Percentiles rank a stretch among this genome's conserved stretches.
Conservation (phyloP, 2,113 vertebrate genomes). For the Octodon degus region DNA sequence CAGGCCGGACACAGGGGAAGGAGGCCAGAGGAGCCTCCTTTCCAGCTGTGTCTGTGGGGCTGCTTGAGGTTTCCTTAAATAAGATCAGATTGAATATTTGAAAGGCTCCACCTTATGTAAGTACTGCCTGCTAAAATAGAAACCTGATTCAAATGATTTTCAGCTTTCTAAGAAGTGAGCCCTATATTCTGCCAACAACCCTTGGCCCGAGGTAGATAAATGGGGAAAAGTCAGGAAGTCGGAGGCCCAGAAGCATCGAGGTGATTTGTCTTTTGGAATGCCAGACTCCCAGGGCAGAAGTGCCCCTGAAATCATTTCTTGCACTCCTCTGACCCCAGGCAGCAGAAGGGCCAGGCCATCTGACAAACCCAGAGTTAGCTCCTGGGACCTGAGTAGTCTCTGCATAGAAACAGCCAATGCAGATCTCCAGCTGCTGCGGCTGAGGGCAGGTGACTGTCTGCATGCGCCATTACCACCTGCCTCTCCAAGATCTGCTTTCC, state of each 20-base stretch:
- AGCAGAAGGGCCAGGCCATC: neutral
- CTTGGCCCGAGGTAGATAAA: conserved; percentile 15
- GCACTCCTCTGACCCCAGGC: neutral
- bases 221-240: neutral
- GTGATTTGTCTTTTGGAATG: neutral
- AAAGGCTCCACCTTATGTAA: conserved; percentile 68
- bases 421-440: accelerated
- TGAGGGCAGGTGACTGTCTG: neutral
- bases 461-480: too few relatives aligned
- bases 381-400: accelerated
- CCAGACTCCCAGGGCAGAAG: neutral
- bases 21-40: neutral
- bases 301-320: neutral
- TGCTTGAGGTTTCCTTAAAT: conserved; percentile 62
- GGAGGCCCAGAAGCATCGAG: neutral
- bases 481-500: too few relatives aligned
- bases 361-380: neutral
- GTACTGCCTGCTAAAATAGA: conserved; percentile 60
- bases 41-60: neutral
- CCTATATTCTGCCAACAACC: conserved; percentile 19
- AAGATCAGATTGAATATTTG: conserved; percentile 53
- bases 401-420: accelerated
- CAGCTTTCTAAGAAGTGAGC: conserved; percentile 48
- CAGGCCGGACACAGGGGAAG: neutral
- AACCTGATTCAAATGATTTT: conserved; percentile 44